Evolutionary conservation across 2,888 invertebrate species (phyloP), one percentile per base, ranked within the genome.

Genomic region (Pedicia rivosa): DNA sequence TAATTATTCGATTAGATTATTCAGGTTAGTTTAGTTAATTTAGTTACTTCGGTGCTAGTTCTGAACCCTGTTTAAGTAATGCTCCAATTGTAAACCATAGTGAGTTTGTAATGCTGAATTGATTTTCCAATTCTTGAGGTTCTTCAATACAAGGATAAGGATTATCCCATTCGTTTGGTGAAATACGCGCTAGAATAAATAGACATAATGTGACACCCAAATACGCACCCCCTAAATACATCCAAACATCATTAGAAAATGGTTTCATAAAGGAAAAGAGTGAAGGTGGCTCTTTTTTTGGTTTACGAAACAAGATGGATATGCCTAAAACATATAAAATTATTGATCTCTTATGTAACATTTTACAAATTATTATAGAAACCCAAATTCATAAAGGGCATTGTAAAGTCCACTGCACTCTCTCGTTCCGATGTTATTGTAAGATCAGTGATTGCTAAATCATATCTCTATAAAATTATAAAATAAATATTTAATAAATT

Each of bases 371-470:
- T 20, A 38, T 14, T 25, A 41, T 38, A 12, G 41, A 44, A 55
- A 28, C 86, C 84, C 45, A 95, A 67, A 57, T 87, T 90, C 83
- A 95, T 88, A 54, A 92, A 95, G 1, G 94, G 94, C 61, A 84
- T 86, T 0, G 92, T 92, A 52, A 95, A 95, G 59, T 94, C 92
- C 0, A 90, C 90, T 12, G 78, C 87, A 50, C 70, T 74, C 55
- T 91, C 87, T 24, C 95, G 70, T 43, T 81, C 78, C 30, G 91
- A 78, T 7, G 92, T 92, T 50, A 84, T 79, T 6, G 83, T 82
- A 47, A 95, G 66, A 55, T 94, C 92, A 3, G 90, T 90, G 35
- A 95, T 87, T 2, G 86, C 92, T 53, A 95, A 72, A 63, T 92
- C 84, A 26, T 81, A 88, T 53, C 74, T 73, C 90, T 90, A 56